Conservation (phyloP, 2,797 vertebrate genomes). For the Darevskia mixta region DNA sequence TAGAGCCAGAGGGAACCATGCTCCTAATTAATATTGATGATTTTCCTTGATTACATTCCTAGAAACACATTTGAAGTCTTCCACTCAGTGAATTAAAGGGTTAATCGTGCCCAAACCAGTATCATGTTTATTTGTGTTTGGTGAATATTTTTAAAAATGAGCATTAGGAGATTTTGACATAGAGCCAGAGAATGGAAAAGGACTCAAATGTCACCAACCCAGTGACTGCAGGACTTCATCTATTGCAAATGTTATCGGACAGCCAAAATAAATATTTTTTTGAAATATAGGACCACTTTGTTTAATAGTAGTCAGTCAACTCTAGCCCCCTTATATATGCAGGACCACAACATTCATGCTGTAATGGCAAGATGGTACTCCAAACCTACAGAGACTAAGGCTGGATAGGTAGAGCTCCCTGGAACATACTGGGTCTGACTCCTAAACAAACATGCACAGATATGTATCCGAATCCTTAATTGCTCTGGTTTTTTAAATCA, state of each 20-base stretch:
- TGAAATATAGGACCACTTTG: not conserved
- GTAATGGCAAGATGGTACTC: not conserved
- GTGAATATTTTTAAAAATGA: not conserved
- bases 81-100: not conserved
- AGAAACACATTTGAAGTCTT: not conserved
- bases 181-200: no score
- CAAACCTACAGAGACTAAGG: not conserved
- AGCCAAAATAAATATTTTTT: not conserved
- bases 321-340: no score
- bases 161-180: not conserved
- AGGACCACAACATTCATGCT: not conserved
- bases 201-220: no score
- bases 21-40: not conserved
- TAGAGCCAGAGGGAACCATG: not conserved
- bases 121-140: no score
- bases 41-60: not conserved
- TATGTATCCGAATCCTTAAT: no score
- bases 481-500: no score
- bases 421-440: not conserved
- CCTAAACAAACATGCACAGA: no score
- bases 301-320: not conserved
- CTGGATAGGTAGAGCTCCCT: not conserved
- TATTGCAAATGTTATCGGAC: not conserved
- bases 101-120: not conserved
- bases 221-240: not conserved